These are phyloP conservation scores for Folsomia manolachei DNA, from an alignment of 2,888 invertebrate species.

Conservation along the genomic window DNA sequence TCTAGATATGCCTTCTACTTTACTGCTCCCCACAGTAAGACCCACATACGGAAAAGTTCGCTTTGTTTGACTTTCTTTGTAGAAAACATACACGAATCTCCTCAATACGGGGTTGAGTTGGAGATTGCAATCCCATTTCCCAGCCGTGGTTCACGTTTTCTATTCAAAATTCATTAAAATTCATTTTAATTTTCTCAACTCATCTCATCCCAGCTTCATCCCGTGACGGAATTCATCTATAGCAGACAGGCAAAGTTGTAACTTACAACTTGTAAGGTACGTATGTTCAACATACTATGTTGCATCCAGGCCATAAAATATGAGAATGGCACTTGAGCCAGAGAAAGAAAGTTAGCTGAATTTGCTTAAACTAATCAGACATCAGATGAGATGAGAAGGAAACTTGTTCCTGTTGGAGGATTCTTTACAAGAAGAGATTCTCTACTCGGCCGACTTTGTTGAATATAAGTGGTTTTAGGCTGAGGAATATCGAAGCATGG, in stretches of 20 bases:
- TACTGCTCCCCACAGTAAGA: not conserved
- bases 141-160: not conserved
- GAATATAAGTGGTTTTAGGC: too few species aligned
- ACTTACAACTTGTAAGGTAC: too few species aligned
- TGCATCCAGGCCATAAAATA: too few species aligned
- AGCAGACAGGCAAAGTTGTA: too few species aligned
- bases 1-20: too few species aligned
- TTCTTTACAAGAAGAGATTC: not conserved
- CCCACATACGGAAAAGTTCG: not conserved
- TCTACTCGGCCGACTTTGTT: not conserved
- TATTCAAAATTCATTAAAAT: not conserved
- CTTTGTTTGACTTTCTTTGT: not conserved
- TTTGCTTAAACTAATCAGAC: not conserved
- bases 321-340: not conserved
- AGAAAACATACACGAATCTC: not conserved
- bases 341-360: not conserved
- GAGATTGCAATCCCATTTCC: not conserved
- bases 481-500: too few species aligned
- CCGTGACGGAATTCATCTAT: too few species aligned
- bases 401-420: too few species aligned
- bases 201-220: not conserved
- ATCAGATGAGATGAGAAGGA: too few species aligned
- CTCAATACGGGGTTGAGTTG: not conserved
- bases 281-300: too few species aligned
- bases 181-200: not conserved